Evolutionary conservation across 2,113 vertebrate species (phyloP), one percentile per base, ranked within the genome.

Genomic region (Grammomys surdaster): DNA sequence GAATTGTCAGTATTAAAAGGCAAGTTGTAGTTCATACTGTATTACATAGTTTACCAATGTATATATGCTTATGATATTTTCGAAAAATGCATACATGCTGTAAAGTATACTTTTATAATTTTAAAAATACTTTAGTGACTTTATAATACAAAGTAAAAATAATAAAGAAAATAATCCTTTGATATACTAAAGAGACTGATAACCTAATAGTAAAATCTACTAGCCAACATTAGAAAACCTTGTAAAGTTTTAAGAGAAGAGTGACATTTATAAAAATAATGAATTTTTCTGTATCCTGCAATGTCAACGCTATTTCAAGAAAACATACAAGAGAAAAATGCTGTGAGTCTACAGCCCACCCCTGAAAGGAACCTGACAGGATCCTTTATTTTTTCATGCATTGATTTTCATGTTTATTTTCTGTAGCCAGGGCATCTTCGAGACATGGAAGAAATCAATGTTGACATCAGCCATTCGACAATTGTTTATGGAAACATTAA

Each of bases 361-460:
- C 9, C 26, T 93, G 63, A 14, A 73, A 81, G 14, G 28, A 77
- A 36, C 3, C 22, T 60, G 28, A 75, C 31, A 78, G 46, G 1
- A 56, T 82, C 3, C 40, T 81, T 86, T 84, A 51, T 56, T 95
- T 89, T 84, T n/a, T 87, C 9, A 43, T 76, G 17, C 73, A 76
- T 67, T 51, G 54, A 77, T 89, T 88, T 54, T 87, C 24, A 69
- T 24, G 70, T 82, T 72, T 76, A 43, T 91, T 73, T 90, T 58
- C 93, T 91, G 46, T 80, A 54, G 33, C 8, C 33, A 94, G 40
- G 63, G 10, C 33, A 63, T 91, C 51, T 93, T 87, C 80, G 70
- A 93, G 70, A 94, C 80, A 89, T 40, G 77, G 26, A 28, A 93
- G 65, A 89, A 95, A 88, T 96, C 94, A 80, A 87, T 93, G 75